phyloP scores from a whole-genome alignment of 2,888 invertebrate genomes.

The Andrena minutula region DNA sequence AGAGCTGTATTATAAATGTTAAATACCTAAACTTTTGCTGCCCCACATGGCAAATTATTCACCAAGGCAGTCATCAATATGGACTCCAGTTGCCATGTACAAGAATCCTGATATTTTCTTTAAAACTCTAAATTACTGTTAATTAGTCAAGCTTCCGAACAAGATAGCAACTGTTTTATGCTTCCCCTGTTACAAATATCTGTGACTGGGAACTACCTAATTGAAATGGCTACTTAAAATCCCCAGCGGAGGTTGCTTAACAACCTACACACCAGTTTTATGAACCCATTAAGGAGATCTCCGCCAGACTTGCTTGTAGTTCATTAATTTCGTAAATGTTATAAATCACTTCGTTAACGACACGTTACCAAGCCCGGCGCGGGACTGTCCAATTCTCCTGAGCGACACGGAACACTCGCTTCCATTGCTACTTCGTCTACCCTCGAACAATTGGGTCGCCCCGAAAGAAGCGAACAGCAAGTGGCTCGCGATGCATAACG shows the following conservation, averaged over 20 bases:
- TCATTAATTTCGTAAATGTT: slow-evolving; percentile 2
- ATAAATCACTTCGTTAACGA: background rate
- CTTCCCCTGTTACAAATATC: background rate
- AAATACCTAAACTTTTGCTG: too few relatives aligned
- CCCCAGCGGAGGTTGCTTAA: background rate
- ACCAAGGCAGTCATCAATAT: too few relatives aligned
- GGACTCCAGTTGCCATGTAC: background rate
- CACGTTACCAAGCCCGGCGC: background rate
- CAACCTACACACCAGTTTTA: slow-evolving; percentile 3
- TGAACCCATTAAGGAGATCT: slow-evolving; percentile 1
- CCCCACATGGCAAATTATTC: too few relatives aligned
- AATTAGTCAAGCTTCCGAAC: background rate
- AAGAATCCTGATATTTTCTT: background rate
- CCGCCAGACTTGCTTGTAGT: background rate
- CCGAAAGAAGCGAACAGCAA: background rate
- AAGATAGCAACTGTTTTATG: background rate
- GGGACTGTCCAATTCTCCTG: background rate
- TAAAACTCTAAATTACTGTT: background rate
- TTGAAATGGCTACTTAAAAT: slow-evolving; percentile 4
- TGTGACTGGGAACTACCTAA: background rate
- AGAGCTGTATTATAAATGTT: too few relatives aligned
- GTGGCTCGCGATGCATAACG: background rate
- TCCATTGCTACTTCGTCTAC: background rate
- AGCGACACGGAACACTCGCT: background rate
- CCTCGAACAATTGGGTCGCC: background rate